Conservation (phyloP, 37 sponge, comb jelly and placozoan genomes). For the Beroe forskalii region DNA sequence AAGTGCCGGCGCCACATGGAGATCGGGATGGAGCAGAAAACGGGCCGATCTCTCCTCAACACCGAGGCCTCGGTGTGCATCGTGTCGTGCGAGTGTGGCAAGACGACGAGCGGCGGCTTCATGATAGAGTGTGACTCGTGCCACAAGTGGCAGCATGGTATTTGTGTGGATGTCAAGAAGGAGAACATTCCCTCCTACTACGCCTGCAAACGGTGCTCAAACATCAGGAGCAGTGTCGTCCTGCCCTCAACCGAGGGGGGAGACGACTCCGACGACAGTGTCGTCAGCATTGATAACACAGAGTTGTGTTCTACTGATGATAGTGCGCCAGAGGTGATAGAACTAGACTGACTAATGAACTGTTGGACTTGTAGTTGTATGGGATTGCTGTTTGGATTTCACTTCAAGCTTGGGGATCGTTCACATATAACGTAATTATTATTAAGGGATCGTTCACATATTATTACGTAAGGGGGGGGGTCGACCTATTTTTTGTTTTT, state of each 20-base stretch:
- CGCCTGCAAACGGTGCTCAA: not conserved
- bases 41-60: constrained; percentile 1
- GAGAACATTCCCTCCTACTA: constrained; percentile 8
- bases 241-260: not conserved
- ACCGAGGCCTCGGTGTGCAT: constrained; percentile 33
- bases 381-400: too few relatives aligned
- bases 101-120: constrained; percentile 51
- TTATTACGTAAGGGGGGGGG: too few relatives aligned
- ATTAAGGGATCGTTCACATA: too few relatives aligned
- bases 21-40: constrained; percentile 42
- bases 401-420: too few relatives aligned
- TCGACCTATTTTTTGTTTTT: too few relatives aligned
- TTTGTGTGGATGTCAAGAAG: constrained; percentile 29
- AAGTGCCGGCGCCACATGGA: constrained; percentile 40
- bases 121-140: constrained; percentile 54
- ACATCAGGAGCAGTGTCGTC: not conserved
- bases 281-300: constrained; percentile 14
- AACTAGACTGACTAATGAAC: constrained; percentile 6
- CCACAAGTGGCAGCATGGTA: constrained; percentile 62
- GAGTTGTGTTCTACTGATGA: constrained; percentile 54
- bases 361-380: too few relatives aligned
- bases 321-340: constrained; percentile 62
- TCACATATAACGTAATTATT: too few relatives aligned
- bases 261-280: constrained; percentile 37
- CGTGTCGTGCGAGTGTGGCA: constrained; percentile 50